Conservation (phyloP, 2,888 invertebrate species). For the Unio pictorum region DNA sequence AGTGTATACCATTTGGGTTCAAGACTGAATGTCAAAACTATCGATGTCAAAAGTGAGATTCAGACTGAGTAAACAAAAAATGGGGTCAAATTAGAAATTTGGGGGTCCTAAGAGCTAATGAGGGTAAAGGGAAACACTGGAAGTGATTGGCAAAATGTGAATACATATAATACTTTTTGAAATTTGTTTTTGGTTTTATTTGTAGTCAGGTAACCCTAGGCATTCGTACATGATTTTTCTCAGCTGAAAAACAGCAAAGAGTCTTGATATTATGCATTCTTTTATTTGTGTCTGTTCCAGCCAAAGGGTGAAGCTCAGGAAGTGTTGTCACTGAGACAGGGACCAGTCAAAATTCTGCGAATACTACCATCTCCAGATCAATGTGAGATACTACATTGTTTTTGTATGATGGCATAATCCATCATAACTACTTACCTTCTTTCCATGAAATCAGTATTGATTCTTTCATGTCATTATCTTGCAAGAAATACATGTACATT, state of each 20-base stretch:
- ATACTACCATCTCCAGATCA: slow-evolving; percentile 85
- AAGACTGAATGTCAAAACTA: no score
- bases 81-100: no score
- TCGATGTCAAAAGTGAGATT: no score
- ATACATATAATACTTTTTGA: no score
- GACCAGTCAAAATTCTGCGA: slow-evolving; percentile 85
- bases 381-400: slow-evolving; percentile 42
- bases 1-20: no score
- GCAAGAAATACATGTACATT: no score
- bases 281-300: slow-evolving; percentile 72
- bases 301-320: slow-evolving; percentile 95
- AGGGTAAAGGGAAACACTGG: no score
- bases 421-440: background rate
- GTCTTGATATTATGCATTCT: background rate
- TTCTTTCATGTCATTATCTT: no score
- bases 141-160: no score
- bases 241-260: background rate
- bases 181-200: no score
- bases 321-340: slow-evolving; percentile 94
- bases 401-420: background rate
- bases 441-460: background rate
- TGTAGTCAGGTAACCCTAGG: background rate
- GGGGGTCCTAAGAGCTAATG: no score
- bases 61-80: no score
- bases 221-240: background rate